Base-by-base conservation (phyloP, 2,113 vertebrate species). In the Mola mola region DNA sequence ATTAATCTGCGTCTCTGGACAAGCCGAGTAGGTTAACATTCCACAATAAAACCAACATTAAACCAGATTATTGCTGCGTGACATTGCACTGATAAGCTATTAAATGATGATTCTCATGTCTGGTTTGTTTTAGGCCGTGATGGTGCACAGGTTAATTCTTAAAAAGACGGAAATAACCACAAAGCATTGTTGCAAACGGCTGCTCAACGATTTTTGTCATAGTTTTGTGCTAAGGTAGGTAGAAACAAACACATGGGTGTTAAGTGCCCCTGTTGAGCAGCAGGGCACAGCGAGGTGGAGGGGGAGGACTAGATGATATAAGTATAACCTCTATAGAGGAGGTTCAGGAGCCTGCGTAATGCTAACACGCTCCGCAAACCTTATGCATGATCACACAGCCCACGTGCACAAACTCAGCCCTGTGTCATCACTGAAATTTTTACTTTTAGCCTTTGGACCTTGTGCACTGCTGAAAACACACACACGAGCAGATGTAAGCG, bases 391-490 rank as follows among this genome's bases (percentile, higher is more conserved):
- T 71, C 60, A 57, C 51, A 71, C 66, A 72, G 19, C 68, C 71
- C 64, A 55, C 52, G 40, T 9, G 55, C 19, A 34, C 41, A 74
- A 71, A 77, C 61, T 58, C 31, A 57, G 28, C 15, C 6, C 52
- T 36, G 38, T 75, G 88, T 89, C 91, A 91, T 89, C 86, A 88
- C 84, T 83, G 84, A 92, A 94, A 91, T 89, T 51, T n/a, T 71
- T 2, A 8, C 55, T 66, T 70, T 55, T 74, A 70, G 53, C 64
- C 51, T 72, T 56, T 60, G 49, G 60, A 40, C 66, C 58, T 20
- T 19, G 19, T 61, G 53, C 57, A 46, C 66, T 46, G 57, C 43
- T 69, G 47, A 59, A 69, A 63, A 78, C 62, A 80, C 56, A 58
- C 44, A 58, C 44, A 40, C 43, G 38, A n/a, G 40, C 46, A 66